Percentiles rank a stretch among this genome's conserved stretches.
Conservation (phyloP, 2,888 invertebrate species). For the Lepidochrysops patricia region DNA sequence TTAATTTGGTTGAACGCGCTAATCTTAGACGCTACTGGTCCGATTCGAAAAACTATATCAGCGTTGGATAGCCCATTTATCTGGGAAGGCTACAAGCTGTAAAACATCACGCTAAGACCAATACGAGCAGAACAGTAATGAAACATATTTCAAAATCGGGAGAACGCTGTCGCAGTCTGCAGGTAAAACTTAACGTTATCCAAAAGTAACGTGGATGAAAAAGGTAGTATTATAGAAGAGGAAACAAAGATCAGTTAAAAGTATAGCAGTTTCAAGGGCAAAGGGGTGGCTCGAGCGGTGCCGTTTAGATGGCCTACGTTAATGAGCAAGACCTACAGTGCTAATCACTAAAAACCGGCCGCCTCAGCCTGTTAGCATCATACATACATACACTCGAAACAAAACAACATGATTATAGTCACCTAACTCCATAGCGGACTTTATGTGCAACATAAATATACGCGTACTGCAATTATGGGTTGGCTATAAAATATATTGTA, state of each 20-base stretch:
- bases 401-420: constrained; percentile 31
- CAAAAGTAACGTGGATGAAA: too few relatives aligned
- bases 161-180: too few relatives aligned
- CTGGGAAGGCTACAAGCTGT: too few relatives aligned
- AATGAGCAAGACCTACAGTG: constrained; percentile 67
- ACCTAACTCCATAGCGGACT: constrained; percentile 29
- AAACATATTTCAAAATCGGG: too few relatives aligned
- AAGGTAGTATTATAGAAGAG: too few relatives aligned
- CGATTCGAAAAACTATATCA: too few relatives aligned
- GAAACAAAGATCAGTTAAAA: constrained; percentile 6
- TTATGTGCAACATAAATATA: constrained; percentile 31
- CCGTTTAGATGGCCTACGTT: constrained; percentile 60
- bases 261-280: constrained; percentile 27
- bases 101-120: too few relatives aligned
- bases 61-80: too few relatives aligned
- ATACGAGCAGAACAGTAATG: too few relatives aligned
- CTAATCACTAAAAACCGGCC: constrained; percentile 69
- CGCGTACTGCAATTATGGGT: constrained; percentile 25
- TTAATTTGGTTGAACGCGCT: too few relatives aligned
- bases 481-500: constrained; percentile 39
- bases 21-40: too few relatives aligned
- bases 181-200: too few relatives aligned
- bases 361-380: constrained; percentile 40
- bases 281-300: constrained; percentile 38
- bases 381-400: constrained; percentile 25